Conservation (phyloP, 2,113 vertebrate species). For the Coptodon bakossiorum region DNA sequence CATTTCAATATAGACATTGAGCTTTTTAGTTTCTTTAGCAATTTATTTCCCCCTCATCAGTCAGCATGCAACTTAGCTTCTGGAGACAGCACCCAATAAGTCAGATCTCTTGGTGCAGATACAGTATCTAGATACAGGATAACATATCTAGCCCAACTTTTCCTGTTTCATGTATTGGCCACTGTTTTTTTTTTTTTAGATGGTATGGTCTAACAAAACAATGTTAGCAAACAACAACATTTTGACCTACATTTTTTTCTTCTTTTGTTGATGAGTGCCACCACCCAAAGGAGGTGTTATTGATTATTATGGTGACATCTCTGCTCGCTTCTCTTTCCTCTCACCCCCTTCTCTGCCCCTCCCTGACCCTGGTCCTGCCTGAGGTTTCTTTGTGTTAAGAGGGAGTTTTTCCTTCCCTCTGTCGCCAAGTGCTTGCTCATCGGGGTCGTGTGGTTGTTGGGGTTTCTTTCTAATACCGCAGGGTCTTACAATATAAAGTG, state of each 20-base stretch:
- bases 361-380: background rate
- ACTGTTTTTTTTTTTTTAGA: background rate
- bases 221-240: background rate
- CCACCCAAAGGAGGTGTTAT: background rate
- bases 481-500: background rate
- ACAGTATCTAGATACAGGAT: background rate
- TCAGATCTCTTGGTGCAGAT: background rate
- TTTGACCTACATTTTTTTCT: background rate
- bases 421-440: background rate
- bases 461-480: background rate
- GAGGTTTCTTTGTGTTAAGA: background rate
- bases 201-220: background rate
- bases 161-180: background rate
- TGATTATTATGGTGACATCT: background rate
- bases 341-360: background rate
- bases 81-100: background rate
- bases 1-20: background rate
- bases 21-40: background rate
- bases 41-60: background rate
- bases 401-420: background rate
- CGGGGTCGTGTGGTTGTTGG: background rate
- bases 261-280: background rate
- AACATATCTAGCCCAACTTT: background rate
- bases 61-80: background rate
- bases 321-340: background rate